These are phyloP conservation scores for Perdita meconis DNA, from an alignment of 2,888 invertebrate species.

Conservation along the genomic window DNA sequence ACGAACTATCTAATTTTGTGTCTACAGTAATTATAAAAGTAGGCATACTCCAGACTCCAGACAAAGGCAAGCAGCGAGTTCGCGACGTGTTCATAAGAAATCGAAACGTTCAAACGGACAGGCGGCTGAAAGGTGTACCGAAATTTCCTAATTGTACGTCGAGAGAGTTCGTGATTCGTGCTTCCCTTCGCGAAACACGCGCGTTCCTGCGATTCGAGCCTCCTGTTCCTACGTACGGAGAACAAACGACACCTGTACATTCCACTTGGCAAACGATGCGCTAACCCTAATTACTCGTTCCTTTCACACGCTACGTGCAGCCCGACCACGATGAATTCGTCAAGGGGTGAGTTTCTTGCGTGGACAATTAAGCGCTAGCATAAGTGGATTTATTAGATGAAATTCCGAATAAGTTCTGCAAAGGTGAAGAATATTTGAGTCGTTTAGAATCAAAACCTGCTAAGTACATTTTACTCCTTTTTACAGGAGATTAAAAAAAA, in stretches of 20 bases:
- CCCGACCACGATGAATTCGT: slow-evolving; percentile 41
- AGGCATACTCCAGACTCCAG: neutral
- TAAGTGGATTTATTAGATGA: neutral
- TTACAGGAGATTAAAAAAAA: too few relatives aligned
- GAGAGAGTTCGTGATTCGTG: slow-evolving; percentile 41
- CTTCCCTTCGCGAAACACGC: slow-evolving; percentile 33
- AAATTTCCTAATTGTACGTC: slow-evolving; percentile 46
- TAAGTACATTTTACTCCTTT: too few relatives aligned
- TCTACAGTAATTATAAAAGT: neutral
- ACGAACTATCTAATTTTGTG: neutral
- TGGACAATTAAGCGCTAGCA: neutral
- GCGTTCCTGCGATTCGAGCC: slow-evolving; percentile 27
- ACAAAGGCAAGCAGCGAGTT: neutral
- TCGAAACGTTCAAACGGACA: slow-evolving; percentile 21
- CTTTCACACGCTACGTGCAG: slow-evolving; percentile 45
- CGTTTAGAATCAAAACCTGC: too few relatives aligned
- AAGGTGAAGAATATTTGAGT: neutral
- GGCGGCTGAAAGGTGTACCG: slow-evolving; percentile 17
- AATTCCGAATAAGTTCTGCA: neutral
- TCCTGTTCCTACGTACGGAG: slow-evolving; percentile 21
- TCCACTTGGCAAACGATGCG: slow-evolving; percentile 60
- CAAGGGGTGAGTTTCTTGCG: slow-evolving; percentile 33
- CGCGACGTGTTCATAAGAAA: neutral
- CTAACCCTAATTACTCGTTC: slow-evolving; percentile 59
- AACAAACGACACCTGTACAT: slow-evolving; percentile 48